These are phyloP conservation scores for Disparrhopalites patrizii DNA, from an alignment of 2,888 invertebrate species.

Conservation along the genomic window DNA sequence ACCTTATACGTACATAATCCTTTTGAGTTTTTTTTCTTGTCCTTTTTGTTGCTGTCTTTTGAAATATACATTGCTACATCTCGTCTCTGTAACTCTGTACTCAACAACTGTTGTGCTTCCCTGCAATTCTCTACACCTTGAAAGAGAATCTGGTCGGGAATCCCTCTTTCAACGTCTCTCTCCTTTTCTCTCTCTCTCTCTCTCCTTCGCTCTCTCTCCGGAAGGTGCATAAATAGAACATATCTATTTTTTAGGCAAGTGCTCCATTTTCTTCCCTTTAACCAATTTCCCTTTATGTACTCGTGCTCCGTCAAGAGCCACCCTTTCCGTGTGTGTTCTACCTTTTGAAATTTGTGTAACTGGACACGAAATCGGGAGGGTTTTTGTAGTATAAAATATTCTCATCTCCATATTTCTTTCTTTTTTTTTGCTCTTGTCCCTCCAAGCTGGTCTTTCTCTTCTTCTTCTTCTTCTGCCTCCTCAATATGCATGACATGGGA, in stretches of 20 bases:
- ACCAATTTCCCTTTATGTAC: neutral
- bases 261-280: constrained; percentile 3
- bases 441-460: too few relatives aligned
- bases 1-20: neutral
- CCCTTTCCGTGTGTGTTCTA: neutral
- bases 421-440: neutral
- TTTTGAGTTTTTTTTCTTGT: too few relatives aligned
- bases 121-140: too few relatives aligned
- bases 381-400: constrained; percentile 18
- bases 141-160: too few relatives aligned
- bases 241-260: neutral
- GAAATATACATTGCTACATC: too few relatives aligned
- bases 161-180: too few relatives aligned
- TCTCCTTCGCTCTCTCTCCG: too few relatives aligned
- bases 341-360: constrained; percentile 1
- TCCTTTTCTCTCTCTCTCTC: too few relatives aligned
- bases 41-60: neutral
- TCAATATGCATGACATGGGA: too few relatives aligned
- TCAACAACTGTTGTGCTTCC: too few relatives aligned
- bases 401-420: neutral
- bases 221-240: neutral
- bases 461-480: too few relatives aligned
- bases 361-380: constrained; percentile 20
- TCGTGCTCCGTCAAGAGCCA: neutral
- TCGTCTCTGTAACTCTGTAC: too few relatives aligned